phyloP scores from a whole-genome alignment of 2,113 vertebrate species.

The Passer montanus region DNA sequence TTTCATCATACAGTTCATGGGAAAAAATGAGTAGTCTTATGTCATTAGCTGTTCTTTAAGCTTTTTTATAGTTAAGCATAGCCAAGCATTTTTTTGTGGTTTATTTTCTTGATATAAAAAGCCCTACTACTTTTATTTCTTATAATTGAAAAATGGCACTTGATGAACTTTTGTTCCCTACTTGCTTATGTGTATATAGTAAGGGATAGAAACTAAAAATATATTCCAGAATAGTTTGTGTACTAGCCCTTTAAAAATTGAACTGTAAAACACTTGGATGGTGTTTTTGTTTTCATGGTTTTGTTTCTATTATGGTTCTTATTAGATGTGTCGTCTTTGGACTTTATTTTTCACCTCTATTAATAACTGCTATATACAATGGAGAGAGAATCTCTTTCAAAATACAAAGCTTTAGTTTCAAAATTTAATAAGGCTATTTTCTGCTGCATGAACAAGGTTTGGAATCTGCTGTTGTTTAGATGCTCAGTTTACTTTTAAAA shows the following conservation, averaged over 20 bases:
- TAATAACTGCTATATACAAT: background rate
- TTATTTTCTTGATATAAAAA: background rate
- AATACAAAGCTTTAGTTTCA: constrained; percentile 23
- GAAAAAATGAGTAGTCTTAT: background rate
- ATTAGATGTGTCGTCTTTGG: background rate
- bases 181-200: background rate
- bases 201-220: background rate
- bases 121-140: background rate
- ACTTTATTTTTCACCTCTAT: constrained; percentile 13
- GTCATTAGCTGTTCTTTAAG: background rate
- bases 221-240: background rate
- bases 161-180: constrained; percentile 43
- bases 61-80: background rate
- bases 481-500: constrained; percentile 1
- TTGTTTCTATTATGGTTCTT: background rate
- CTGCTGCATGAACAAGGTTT: background rate
- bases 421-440: constrained; percentile 19
- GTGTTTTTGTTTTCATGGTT: background rate
- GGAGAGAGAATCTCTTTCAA: constrained; percentile 7
- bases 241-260: constrained; percentile 2
- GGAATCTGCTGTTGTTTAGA: constrained; percentile 6
- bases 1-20: background rate
- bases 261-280: background rate
- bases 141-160: background rate
- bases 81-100: background rate